phyloP scores from a whole-genome alignment of 2,797 vertebrate genomes.

The Poeciliopsis presidionis region DNA sequence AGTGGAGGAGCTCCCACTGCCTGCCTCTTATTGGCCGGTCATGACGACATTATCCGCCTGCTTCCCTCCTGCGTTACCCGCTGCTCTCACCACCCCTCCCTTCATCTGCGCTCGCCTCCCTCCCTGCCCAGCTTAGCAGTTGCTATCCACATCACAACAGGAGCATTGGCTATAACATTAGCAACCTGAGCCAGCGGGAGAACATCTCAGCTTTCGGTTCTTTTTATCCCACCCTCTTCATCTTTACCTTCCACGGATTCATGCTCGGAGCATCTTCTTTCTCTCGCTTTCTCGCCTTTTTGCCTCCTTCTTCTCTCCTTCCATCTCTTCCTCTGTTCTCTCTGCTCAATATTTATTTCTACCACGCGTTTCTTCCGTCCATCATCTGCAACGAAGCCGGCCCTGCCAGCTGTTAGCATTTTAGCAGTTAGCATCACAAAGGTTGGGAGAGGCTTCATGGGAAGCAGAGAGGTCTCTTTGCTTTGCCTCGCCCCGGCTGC shows the following conservation, averaged over 20 bases:
- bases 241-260: conserved; percentile 35
- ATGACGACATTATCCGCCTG: conserved; percentile 90
- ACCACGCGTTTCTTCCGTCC: conserved; percentile 66
- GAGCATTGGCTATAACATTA: conserved; percentile 68
- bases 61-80: conserved; percentile 68
- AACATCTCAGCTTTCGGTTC: conserved; percentile 63
- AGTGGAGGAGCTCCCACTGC: conserved; percentile 78
- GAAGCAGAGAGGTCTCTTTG: conserved; percentile 40
- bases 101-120: conserved; percentile 77
- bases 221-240: conserved; percentile 15
- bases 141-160: conserved; percentile 81
- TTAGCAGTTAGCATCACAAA: conserved; percentile 74
- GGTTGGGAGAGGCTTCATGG: conserved; percentile 18
- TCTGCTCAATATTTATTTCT: conserved; percentile 63
- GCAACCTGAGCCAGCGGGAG: conserved; percentile 65
- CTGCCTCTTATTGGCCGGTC: conserved; percentile 87
- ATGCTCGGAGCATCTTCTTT: conserved; percentile 32
- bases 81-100: conserved; percentile 67
- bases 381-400: conserved; percentile 70
- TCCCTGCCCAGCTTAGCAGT: conserved; percentile 70
- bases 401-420: conserved; percentile 47
- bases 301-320: conserved; percentile 61
- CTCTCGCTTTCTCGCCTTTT: conserved; percentile 55
- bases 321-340: conserved; percentile 37
- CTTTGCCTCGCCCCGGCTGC: conserved; percentile 49